Evolutionary conservation across 2,888 invertebrate genomes (phyloP), one percentile per base, ranked within the genome.

Genomic region (Thymelicus acteon): DNA sequence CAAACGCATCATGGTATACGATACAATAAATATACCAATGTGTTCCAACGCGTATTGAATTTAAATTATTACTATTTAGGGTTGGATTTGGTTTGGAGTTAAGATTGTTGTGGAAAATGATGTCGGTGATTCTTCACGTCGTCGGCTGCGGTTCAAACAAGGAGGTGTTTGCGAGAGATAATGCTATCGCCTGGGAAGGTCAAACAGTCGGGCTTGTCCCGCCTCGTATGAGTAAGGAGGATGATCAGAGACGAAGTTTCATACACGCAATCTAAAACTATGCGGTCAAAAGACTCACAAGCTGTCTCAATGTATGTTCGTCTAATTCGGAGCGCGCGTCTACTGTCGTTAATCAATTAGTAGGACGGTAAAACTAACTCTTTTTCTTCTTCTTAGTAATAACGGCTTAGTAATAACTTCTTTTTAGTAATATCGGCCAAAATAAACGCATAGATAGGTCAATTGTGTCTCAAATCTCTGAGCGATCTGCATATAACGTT

Each of bases 101-200:
- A 57, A 48, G 15, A 12, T 54, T 47, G 47, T 19, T 19, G 54
- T 54, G 61, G 44, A 61, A 60, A 52, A 49, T 37, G 61, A 54
- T 57, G 39, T 57, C 37, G 19, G 62, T 57, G 61, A 48, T 68
- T 31, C 44, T 44, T 57, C 54, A 67, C 67, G 69, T 72, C 81
- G 89, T 89, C 89, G 92, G 91, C 85, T 83, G 82, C 82, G 90
- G 83, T 82, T 91, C 89, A 92, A 93, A 92, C 90, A 91, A 87
- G 76, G 86, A 85, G 86, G 88, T 93, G 93, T 93, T 93, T 93
- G 93, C 88, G 76, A 82, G 87, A 93, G 93, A 93, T 93, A 93
- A 88, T 85, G 77, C 81, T 92, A 93, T 93, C 92, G 90, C 93
- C 92, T 93, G 93, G 89, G 93, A 93, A 93, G 90, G 78, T 85